Base-by-base conservation (phyloP, 2,888 invertebrate genomes). In the Tethea ocularis region DNA sequence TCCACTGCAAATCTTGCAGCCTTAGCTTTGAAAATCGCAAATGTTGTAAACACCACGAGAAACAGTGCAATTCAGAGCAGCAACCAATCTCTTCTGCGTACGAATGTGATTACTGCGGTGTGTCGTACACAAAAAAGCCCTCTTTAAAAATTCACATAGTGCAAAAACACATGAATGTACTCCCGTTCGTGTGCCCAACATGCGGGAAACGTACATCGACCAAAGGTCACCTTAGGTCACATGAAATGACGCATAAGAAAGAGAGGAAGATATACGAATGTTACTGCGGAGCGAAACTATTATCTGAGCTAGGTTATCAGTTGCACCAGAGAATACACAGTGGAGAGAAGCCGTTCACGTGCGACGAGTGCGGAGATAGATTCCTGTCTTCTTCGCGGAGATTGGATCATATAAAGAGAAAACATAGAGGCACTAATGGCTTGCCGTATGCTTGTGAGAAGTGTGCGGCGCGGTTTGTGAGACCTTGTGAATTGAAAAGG, bases 161-260 rank as follows among this genome's bases (percentile, higher is more conserved):
- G 0, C 89, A 91, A 51, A 92, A 92, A 63, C 91, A 92, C 64
- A 60, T 91, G 0, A 80, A 87, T 46, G 80, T 91, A 0, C 61
- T 88, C 0, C 90, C 91, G 0, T 87, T 78, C 51, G 77, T 82
- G 0, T 92, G 91, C 41, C 75, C 81, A 11, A 73, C 71, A 0
- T 92, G 91, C 51, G 91, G 91, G 0, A 91, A 91, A 56, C 75
- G 89, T 0, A 82, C 89, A 0, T 88, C 91, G 0, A 91, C 87
- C 0, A 60, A 82, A 1, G 80, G 77, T 0, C 91, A 92, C 62
- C 74, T 89, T 17, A 74, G 66, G 3, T 85, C 88, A 0, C 91
- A 92, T 56, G 84, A 84, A 33, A 72, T 71, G 8, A 75, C 82
- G 0, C 91, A 92, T 59, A 76, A 77, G 24, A 61, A 73, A 0